Evolutionary conservation across 2,797 vertebrate species (phyloP), one percentile per base, ranked within the genome.

Genomic region (Knipowitschia caucasica): DNA sequence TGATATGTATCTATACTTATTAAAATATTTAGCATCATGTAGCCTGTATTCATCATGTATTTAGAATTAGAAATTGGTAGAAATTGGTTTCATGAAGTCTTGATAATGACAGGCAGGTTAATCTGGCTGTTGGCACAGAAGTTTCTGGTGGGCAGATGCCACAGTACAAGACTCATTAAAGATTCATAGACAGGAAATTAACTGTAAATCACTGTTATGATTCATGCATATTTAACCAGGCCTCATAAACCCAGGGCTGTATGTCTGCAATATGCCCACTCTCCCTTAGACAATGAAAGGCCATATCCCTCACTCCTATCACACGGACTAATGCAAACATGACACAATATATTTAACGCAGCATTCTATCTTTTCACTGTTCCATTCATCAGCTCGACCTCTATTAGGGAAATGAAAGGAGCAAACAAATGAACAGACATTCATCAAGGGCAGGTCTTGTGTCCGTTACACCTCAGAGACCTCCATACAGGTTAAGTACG

Each of bases 181-280:
- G 59, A 79, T 82, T 79, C 69, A 85, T 78, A 47, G 55, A 62
- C 11, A 54, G 53, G 50, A 80, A 73, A 75, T 80, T 56, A 71
- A 81, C 68, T 78, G 62, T 81, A 83, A 86, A 86, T 80, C 64
- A 81, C 69, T 62, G 64, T 77, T 76, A 77, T 81, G 78, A 81
- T 79, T 81, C 73, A 77, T 88, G 64, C 69, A 86, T 84, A 54
- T 78, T 86, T 83, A 75, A 88, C 62, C 46, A 78, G 52, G 50
- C 29, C 34, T 64, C 71, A 54, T 44, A 69, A 76, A 61, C 18
- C 54, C 18, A 5, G 21, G 29, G 34, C 38, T 49, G 49, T 15
- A 30, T 18, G 45, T 54, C 31, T n/a, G 27, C 51, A 47, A 56
- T 36, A 55, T 25, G 8, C 64, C 63, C 50, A 34, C 56, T 53